phyloP scores from a whole-genome alignment of 2,797 vertebrate genomes.

The Cossypha dichroa region DNA sequence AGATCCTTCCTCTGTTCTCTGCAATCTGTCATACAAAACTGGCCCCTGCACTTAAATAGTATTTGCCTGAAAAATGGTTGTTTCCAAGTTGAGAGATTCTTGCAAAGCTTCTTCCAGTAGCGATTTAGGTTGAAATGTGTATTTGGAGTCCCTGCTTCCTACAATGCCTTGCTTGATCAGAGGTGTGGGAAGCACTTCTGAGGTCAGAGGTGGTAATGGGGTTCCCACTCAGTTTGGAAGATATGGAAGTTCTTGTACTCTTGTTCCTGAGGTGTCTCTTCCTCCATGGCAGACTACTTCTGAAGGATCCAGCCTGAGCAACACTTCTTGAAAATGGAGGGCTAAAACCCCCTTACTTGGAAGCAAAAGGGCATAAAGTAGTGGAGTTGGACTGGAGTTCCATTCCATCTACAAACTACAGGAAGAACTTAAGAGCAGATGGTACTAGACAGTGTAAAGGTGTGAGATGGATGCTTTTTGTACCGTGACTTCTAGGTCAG shows the following conservation, averaged over 20 bases:
- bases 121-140: accelerated
- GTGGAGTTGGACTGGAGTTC: not conserved
- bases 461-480: not conserved
- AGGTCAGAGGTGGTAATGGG: not conserved
- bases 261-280: not conserved
- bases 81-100: not conserved
- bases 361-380: not conserved
- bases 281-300: accelerated
- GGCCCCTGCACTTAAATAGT: not conserved
- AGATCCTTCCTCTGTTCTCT: not conserved
- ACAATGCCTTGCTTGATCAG: not conserved
- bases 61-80: not conserved
- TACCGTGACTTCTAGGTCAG: not conserved
- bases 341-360: not conserved
- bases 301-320: not conserved
- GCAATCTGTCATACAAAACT: not conserved
- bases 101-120: not conserved
- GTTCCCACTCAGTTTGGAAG: not conserved
- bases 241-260: not conserved
- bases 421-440: not conserved
- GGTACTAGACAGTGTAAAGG: not conserved
- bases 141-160: not conserved
- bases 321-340: accelerated
- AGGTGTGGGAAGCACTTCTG: not conserved
- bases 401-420: not conserved